Evolutionary conservation across 2,888 invertebrate species (phyloP).

Genomic region (Axea sp.): DNA sequence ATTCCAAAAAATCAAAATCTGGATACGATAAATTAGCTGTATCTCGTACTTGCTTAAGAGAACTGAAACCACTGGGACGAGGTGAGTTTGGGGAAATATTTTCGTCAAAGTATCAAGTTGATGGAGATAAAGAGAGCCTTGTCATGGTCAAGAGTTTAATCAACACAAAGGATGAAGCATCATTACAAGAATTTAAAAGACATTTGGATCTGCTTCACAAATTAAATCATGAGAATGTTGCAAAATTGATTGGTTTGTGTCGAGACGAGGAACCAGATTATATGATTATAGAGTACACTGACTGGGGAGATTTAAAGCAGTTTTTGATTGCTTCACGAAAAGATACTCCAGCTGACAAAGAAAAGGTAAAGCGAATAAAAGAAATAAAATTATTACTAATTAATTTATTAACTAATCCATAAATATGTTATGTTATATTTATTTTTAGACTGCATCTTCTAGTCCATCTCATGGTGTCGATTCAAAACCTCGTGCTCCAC

Average conservation of each 20-base stretch:
- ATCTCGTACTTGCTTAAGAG: slow-evolving; percentile 86
- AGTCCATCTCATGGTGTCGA: slow-evolving; percentile 68
- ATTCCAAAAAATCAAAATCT: slow-evolving; percentile 83
- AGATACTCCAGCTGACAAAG: slow-evolving; percentile 55
- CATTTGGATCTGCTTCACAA: slow-evolving; percentile 93
- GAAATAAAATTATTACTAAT: not conserved
- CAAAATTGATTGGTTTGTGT: slow-evolving; percentile 89
- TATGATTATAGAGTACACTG: slow-evolving; percentile 93
- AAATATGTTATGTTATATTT: not conserved
- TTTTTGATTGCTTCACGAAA: slow-evolving; percentile 84
- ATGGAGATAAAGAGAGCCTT: slow-evolving; percentile 77
- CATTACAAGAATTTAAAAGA: slow-evolving; percentile 90
- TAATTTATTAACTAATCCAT: no score
- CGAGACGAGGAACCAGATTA: slow-evolving; percentile 92
- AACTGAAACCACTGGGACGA: slow-evolving; percentile 84
- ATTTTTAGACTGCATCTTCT: slow-evolving; percentile 38
- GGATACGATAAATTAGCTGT: slow-evolving; percentile 89
- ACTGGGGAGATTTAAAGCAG: slow-evolving; percentile 97
- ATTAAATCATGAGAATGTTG: slow-evolving; percentile 90
- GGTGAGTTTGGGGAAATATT: slow-evolving; percentile 96
- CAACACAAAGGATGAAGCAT: slow-evolving; percentile 87
- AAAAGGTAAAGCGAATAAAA: slow-evolving; percentile 29
- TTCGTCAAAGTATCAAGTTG: slow-evolving; percentile 83
- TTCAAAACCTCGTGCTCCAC: slow-evolving; percentile 81
- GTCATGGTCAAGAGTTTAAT: slow-evolving; percentile 88